phyloP scores from a whole-genome alignment of 2,797 vertebrate species.

The Sphenodon punctatus region DNA sequence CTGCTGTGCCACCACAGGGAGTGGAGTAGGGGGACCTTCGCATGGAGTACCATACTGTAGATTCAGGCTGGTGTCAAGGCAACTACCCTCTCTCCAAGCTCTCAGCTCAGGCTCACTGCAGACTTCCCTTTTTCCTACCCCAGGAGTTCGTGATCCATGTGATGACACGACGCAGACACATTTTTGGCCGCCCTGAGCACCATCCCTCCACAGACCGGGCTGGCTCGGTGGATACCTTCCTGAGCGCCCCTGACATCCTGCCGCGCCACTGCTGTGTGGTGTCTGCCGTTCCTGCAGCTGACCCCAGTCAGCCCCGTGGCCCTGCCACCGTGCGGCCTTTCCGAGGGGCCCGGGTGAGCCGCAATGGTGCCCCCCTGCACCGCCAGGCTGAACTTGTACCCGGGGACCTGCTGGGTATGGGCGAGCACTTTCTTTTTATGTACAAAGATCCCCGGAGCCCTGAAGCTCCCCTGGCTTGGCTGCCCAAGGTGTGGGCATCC shows the following conservation, averaged over 20 bases:
- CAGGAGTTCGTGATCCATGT: conserved; percentile 94
- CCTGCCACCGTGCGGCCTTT: conserved; percentile 86
- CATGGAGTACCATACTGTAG: no score
- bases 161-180: conserved; percentile 88
- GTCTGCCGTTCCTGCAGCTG: conserved; percentile 38
- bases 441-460: conserved; percentile 89
- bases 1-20: neutral
- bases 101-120: no score
- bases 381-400: conserved; percentile 85
- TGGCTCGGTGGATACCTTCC: conserved; percentile 89
- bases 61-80: no score
- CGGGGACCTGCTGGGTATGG: conserved; percentile 90
- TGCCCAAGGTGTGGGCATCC: conserved; percentile 65
- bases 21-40: neutral
- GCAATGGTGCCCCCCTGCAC: conserved; percentile 86
- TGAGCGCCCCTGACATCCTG: conserved; percentile 89
- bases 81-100: no score
- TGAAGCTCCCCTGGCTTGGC: conserved; percentile 78
- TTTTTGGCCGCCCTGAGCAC: conserved; percentile 89
- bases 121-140: no score
- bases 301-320: conserved; percentile 31
- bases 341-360: conserved; percentile 86
- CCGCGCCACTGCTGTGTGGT: conserved; percentile 83
- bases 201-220: conserved; percentile 82
- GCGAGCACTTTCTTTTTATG: conserved; percentile 90